Conservation (phyloP, 2,888 invertebrate species). For the Neria commutata region DNA sequence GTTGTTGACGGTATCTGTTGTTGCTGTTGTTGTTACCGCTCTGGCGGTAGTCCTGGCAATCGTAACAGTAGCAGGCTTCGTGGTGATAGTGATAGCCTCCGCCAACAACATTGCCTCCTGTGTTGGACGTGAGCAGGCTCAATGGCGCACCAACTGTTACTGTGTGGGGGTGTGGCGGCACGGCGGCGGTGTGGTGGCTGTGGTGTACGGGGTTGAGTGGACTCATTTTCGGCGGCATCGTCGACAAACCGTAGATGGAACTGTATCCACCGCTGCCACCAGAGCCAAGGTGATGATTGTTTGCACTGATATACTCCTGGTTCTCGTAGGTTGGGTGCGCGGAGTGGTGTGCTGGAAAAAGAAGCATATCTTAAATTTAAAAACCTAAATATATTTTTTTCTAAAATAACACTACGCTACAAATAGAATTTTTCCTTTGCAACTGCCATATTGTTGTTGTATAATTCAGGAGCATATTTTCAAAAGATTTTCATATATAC, state of each 20-base stretch:
- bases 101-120: background rate
- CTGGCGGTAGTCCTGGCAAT: slow-evolving; percentile 58
- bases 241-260: slow-evolving; percentile 46
- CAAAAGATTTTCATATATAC: too few species aligned
- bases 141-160: slow-evolving; percentile 13
- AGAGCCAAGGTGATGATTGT: slow-evolving; percentile 19
- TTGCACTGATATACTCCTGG: slow-evolving; percentile 35
- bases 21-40: too few species aligned
- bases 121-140: slow-evolving; percentile 22
- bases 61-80: slow-evolving; percentile 60
- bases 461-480: too few species aligned
- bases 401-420: too few species aligned
- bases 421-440: too few species aligned
- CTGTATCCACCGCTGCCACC: slow-evolving; percentile 30
- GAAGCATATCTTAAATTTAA: background rate
- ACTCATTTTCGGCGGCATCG: slow-evolving; percentile 49
- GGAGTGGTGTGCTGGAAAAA: slow-evolving; percentile 3
- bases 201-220: slow-evolving; percentile 24
- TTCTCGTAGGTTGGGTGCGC: slow-evolving; percentile 33
- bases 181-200: too few species aligned
- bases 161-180: slow-evolving; percentile 19
- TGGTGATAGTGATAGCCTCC: slow-evolving; percentile 50
- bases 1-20: slow-evolving; percentile 20
- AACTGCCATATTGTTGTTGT: too few species aligned
- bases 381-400: too few species aligned